These are phyloP conservation scores for Bombus affinis DNA, from an alignment of 1,140 invertebrate species.

Conservation along the genomic window DNA sequence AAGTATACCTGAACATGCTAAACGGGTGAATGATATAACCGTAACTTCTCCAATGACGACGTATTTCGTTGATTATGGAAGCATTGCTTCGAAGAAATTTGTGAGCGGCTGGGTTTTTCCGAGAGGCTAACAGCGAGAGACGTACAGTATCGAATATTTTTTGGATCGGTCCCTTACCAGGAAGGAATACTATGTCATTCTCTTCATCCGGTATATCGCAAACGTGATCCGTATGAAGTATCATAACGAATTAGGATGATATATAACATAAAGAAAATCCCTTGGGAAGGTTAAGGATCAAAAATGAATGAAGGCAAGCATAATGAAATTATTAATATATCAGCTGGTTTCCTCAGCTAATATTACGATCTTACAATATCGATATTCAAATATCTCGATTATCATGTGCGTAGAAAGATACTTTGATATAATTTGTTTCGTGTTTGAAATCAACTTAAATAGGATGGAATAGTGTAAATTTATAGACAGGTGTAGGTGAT, in stretches of 20 bases:
- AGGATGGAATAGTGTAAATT: neutral
- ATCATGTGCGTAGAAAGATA: neutral
- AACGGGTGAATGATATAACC: conserved; percentile 76
- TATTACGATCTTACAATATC: neutral
- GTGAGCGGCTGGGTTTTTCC: conserved; percentile 68
- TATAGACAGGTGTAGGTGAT: no score
- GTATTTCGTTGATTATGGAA: conserved; percentile 73
- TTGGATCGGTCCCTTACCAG: conserved; percentile 50
- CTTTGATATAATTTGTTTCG: neutral
- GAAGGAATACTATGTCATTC: conserved; percentile 65
- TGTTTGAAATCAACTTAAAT: neutral
- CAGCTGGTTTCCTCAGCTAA: neutral
- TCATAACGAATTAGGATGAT: conserved; percentile 21
- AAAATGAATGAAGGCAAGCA: neutral
- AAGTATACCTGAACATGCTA: conserved; percentile 76
- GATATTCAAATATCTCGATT: neutral
- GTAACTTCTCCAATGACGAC: conserved; percentile 69
- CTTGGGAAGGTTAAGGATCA: neutral
- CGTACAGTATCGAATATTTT: conserved; percentile 52
- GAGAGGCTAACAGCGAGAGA: conserved; percentile 68
- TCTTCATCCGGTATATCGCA: conserved; percentile 66
- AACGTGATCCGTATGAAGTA: conserved; percentile 65
- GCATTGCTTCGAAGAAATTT: conserved; percentile 74
- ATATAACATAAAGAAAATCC: no score
- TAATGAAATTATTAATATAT: neutral